Base-by-base conservation (phyloP, 2,888 invertebrate genomes). In the Spisula solida region DNA sequence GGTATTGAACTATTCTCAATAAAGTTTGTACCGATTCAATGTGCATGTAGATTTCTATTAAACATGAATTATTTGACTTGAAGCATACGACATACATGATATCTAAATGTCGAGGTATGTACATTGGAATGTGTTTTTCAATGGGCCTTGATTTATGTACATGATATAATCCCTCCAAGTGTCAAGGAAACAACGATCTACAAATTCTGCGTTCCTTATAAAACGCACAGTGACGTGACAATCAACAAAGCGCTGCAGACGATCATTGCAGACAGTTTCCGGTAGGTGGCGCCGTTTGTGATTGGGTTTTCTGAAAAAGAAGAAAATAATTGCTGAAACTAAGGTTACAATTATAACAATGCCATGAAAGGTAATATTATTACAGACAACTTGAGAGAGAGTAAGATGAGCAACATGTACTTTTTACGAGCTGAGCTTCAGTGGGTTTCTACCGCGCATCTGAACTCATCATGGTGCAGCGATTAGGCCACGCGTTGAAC, bases 271-370 rank as follows among this genome's bases (percentile, higher is more conserved):
- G 79, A 41, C 20, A 85, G 6, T 78, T 51, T 18, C 29, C 55
- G 56, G 55, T 41, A 79, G 85, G 41, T 79, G 79, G 56, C 85
- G 85, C 85, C 79, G 34, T 56, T 79, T n/a, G 79, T 85, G 8
- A 29, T 85, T 1, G 29, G 31, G 25, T 18, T 79, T 14, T 85
- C 78, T 79, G 79, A 34, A 85, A 84, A 56, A 56, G 78, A 56
- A 79, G 78, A 66, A 25, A 66, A 12, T 25, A 66, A 66, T 25
- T 25, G 60, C n/a, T 25, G 18, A 20, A 47, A 1, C 16, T 41
- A 1, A 20, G 34, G 2, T 18, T 34, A 78, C 14, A 34, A 75
- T 56, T 47, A 47, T 47, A n/a, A n/a, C n/a, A 47, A 47, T 47
- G 47, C 5, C 5, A 8, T 47, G 12, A 47, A 51, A 12, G 51